phyloP scores from a whole-genome alignment of 2,888 invertebrate genomes.

The Cantharis nigra region DNA sequence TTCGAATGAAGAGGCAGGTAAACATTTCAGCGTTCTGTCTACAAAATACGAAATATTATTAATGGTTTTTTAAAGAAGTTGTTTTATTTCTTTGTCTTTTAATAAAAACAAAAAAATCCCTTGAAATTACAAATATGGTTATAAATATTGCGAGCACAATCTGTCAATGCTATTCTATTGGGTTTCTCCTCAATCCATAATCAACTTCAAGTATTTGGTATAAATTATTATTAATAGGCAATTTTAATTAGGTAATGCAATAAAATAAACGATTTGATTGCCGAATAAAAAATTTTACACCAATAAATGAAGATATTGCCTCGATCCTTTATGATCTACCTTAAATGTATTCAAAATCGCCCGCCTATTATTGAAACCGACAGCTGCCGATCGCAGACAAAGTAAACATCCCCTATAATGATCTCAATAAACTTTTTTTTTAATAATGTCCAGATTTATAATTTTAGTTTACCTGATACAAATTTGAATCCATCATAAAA shows the following conservation, averaged over 20 bases:
- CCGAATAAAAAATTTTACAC: background rate
- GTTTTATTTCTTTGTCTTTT: slow-evolving; percentile 6
- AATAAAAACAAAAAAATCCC: background rate
- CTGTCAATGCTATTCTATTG: background rate
- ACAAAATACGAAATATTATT: slow-evolving; percentile 25
- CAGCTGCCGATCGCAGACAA: slow-evolving; percentile 2
- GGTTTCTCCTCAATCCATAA: background rate
- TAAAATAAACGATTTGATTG: background rate
- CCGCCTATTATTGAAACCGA: background rate
- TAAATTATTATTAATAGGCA: background rate
- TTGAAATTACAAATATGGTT: background rate
- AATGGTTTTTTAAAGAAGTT: slow-evolving; percentile 29
- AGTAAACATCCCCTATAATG: slow-evolving; percentile 12
- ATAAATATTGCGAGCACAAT: background rate
- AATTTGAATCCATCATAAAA: background rate
- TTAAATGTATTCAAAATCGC: background rate
- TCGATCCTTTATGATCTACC: background rate
- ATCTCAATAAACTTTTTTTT: background rate
- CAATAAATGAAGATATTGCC: slow-evolving; percentile 1
- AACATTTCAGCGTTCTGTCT: slow-evolving; percentile 31
- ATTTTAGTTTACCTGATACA: background rate
- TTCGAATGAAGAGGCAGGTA: slow-evolving; percentile 24
- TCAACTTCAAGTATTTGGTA: background rate
- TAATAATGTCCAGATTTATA: background rate
- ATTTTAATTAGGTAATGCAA: background rate